Evolutionary conservation across 1,140 invertebrate genomes (phyloP).

Genomic region (Solen grandis): DNA sequence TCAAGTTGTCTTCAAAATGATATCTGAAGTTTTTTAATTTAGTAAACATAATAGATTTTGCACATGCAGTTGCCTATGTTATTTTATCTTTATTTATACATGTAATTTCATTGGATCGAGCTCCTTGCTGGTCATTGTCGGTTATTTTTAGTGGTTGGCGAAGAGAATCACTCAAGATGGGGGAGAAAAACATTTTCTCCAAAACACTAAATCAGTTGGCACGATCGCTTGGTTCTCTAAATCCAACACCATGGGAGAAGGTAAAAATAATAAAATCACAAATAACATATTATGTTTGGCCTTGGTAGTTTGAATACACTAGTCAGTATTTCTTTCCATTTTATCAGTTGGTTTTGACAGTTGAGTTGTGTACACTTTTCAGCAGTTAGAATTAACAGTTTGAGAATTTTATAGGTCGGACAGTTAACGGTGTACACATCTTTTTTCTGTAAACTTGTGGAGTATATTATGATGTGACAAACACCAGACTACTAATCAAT

Average conservation of each 20-base stretch:
- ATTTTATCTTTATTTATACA: neutral
- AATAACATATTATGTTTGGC: neutral
- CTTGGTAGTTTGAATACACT: neutral
- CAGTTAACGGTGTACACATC: neutral
- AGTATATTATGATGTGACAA: too few species aligned
- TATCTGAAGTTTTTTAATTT: neutral
- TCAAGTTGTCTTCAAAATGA: neutral
- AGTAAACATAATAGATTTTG: neutral
- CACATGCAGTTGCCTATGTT: neutral
- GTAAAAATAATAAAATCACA: constrained; percentile 79
- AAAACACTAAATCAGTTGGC: constrained; percentile 94
- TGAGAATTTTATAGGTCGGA: neutral
- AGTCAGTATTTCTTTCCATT: neutral
- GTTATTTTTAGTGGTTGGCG: too few species aligned
- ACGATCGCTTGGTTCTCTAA: constrained; percentile 90
- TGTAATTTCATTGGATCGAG: neutral
- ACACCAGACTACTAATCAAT: too few species aligned
- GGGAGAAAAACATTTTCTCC: constrained; percentile 86
- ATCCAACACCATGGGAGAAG: constrained; percentile 94
- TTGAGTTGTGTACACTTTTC: neutral
- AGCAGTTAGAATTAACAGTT: neutral
- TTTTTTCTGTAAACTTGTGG: too few species aligned
- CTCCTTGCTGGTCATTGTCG: too few species aligned
- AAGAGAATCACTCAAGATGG: constrained; percentile 43
- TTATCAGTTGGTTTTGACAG: neutral